Conservation (phyloP, 2,888 invertebrate genomes). For the Phortica magna region DNA sequence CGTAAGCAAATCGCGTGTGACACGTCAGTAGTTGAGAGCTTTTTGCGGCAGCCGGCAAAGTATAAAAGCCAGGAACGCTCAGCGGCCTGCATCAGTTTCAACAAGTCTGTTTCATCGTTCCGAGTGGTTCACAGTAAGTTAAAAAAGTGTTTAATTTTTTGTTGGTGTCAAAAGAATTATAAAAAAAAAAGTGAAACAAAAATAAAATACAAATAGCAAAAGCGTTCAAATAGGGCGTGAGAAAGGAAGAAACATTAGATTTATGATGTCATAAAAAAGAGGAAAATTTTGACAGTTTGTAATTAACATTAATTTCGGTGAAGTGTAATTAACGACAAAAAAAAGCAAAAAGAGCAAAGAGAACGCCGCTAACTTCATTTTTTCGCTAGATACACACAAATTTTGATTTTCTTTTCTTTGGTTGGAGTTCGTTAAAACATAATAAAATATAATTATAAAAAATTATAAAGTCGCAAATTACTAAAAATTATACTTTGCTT, state of each 20-base stretch:
- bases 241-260: not conserved
- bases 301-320: not conserved
- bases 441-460: not conserved
- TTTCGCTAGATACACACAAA: not conserved
- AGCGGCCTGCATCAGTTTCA: conserved; percentile 51
- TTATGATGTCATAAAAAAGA: conserved; percentile 9
- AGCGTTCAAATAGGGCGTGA: not conserved
- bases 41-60: conserved; percentile 28
- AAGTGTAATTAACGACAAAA: not conserved
- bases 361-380: not conserved
- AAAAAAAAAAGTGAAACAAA: conserved; percentile 6
- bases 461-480: not conserved
- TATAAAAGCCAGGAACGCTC: conserved; percentile 57
- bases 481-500: not conserved
- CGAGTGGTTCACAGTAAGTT: conserved; percentile 37
- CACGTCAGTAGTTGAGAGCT: conserved; percentile 7
- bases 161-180: not conserved
- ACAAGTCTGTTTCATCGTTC: conserved; percentile 59
- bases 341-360: not conserved
- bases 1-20: conserved; percentile 21
- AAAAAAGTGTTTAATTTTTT: conserved; percentile 14
- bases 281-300: not conserved
- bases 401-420: not conserved
- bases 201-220: not conserved
- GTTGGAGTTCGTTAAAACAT: not conserved